Base-by-base conservation (phyloP, 2,797 vertebrate genomes). In the Protosalanx chinensis region DNA sequence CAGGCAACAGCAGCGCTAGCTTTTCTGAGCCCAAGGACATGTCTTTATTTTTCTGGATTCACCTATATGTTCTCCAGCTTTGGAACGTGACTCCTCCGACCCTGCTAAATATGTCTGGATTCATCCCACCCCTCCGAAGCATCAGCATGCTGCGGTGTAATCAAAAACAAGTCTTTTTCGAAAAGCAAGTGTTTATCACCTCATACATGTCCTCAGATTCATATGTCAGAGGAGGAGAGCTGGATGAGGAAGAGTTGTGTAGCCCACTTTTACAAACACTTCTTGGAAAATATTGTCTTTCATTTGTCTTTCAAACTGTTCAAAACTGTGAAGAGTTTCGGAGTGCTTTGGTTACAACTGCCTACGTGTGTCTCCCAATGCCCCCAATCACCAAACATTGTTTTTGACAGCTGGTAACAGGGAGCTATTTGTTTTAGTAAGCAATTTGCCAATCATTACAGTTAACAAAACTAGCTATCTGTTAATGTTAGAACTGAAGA, bases 31-130 rank as follows among this genome's bases (percentile, higher is more conserved):
- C 62, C n/a, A 37, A 41, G 35, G 88, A 81, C 82, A 83, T 79
- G 85, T 82, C 88, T 82, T 88, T 85, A 84, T 87, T 85, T 89
- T 89, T 27, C 85, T 84, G 84, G 84, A 82, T 87, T 80, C 75
- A 77, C 84, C 84, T 89, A 81, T 81, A 84, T 88, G 89, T 89
- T 91, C 88, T 90, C 84, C 84, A 88, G 83, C 85, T 88, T 84
- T 88, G 88, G 88, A 91, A 90, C 90, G 85, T 89, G 87, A 90
- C 90, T 86, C 4, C 20, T 67, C 61, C 82, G 82, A 88, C 87
- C 90, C 79, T 82, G 63, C 68, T 74, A 83, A 85, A 90, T 84
- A 86, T 72, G 81, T 87, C 85, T 86, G 87, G 85, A 87, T 89
- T 81, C 32, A 81, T 81, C 85, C 84, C 85, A 84, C 84, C 85